Evolutionary conservation across 2,888 invertebrate species (phyloP), one percentile per base, ranked within the genome.

Genomic region (Zaprionus obscuricornis): DNA sequence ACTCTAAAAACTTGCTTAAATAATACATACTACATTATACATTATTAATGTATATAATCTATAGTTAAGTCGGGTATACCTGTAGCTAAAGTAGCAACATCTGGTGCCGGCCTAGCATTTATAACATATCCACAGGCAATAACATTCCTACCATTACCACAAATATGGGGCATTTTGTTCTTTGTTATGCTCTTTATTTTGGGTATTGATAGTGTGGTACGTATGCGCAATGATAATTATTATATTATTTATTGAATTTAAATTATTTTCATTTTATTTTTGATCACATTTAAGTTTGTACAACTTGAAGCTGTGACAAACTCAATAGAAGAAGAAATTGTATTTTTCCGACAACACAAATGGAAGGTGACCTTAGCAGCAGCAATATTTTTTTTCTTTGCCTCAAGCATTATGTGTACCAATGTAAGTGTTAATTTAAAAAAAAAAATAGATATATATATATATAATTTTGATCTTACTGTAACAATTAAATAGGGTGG

Each of bases 151-250:
- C 95, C 95, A 0, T 91, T 93, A 58, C 93, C 95, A 0, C 95
- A 95, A 64, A 88, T 96, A 11, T 96, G 95, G 96, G 94, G 95
- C 0, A 86, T 94, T 0, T 90, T 94, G 2, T 96, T 96, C 88
- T 96, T 96, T 88, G 86, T 93, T 1, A 96, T 96, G 96, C 90
- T 96, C n/a, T 95, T 95, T 87, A 92, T 96, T 65, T 91, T 96
- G 31, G 96, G 96, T 16, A 92, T 96, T 74, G 95, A 96, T 86
- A 93, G 93, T 87, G 94, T 94, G 92, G 96, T 95, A 89, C 90
- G 92, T 67, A 50, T 51, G 24, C 10, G 1, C 31, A 10, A 8
- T 17, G 18, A 7, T 17, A 2, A 4, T 14, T 16, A 17, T 6
- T 6, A 20, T 26, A 34, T 20, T n/a, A n/a, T n/a, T n/a, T n/a